phyloP scores from a whole-genome alignment of 2,797 vertebrate genomes.

The Amphiprion clarkii region DNA sequence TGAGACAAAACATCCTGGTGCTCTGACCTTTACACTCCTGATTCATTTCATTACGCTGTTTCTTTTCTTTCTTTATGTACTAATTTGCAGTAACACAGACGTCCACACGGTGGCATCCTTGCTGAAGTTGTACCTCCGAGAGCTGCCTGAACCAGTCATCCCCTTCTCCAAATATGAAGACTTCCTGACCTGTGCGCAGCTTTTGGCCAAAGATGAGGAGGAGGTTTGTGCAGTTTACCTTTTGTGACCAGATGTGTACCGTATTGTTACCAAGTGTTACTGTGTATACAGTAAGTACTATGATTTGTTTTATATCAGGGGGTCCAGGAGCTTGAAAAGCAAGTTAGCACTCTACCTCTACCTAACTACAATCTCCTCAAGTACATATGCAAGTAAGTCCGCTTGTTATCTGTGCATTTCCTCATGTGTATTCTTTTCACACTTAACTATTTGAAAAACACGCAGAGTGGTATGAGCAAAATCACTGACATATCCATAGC shows the following conservation, averaged over 20 bases:
- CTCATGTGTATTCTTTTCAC: background rate
- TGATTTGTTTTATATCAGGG: constrained; percentile 84
- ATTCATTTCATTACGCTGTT: background rate
- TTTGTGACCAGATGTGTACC: background rate
- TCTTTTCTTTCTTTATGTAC: background rate
- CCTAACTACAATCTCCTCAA: constrained; percentile 97
- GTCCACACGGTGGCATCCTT: constrained; percentile 97
- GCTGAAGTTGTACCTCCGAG: constrained; percentile 95
- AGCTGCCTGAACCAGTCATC: constrained; percentile 96
- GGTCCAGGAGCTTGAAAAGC: constrained; percentile 91
- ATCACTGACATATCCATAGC: background rate
- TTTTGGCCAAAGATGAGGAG: constrained; percentile 95
- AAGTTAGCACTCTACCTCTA: constrained; percentile 92
- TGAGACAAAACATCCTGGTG: background rate
- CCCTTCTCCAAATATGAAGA: constrained; percentile 97
- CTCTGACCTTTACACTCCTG: background rate
- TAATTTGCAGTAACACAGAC: constrained; percentile 90
- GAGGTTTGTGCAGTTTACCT: constrained; percentile 84
- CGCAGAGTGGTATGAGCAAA: background rate
- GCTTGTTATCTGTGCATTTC: too few relatives aligned
- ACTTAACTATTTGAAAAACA: background rate
- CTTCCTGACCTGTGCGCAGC: constrained; percentile 94
- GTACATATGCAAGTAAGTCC: constrained; percentile 97
- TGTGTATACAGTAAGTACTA: background rate
- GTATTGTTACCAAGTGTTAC: background rate